Evolutionary conservation across 2,113 vertebrate species (phyloP), one percentile per base, ranked within the genome.

Genomic region (Myotis brandtii): DNA sequence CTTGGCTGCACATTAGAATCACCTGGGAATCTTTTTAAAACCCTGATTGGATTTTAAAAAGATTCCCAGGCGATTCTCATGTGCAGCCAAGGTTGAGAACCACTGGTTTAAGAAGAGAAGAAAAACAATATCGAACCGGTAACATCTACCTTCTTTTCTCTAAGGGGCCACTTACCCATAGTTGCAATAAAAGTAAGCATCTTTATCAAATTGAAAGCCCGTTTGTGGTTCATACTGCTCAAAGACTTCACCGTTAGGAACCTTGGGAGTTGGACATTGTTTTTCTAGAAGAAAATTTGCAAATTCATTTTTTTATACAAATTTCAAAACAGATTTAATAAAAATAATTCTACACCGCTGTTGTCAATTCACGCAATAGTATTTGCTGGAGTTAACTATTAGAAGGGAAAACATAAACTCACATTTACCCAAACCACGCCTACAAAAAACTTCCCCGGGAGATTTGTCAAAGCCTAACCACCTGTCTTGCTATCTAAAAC

Each of bases 141-240:
- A 93, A 90, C 34, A 82, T 69, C 82, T 83, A 77, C 40, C 72
- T 93, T 50, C 64, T 89, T 84, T 96, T 62, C 20, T 88, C 77
- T 70, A 89, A 96, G 82, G 46, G 89, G 34, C 13, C 81, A 98
- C 98, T 98, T 89, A 99, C 98, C 98, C 98, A 2, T 3, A 0
- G 0, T 62, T 2, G 96, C 98, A 99, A 40, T 6, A 67, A 97
- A 98, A 97, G 6, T 13, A 91, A 87, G 50, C 2, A 14, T 3
- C 3, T 21, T 95, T 73, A 59, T 97, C 97, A 95, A 98, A 98
- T 0, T 14, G 1, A 34, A 94, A 32, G 21, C 17, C 37, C 0
- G 2, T 0, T 2, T 20, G 5, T 23, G 81, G 43, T 12, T 46
- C 14, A 21, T 9, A 3, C 17, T n/a, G 20, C 16, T 23, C 20